Conservation (phyloP, 2,797 vertebrate species). For the Synanceia verrucosa region DNA sequence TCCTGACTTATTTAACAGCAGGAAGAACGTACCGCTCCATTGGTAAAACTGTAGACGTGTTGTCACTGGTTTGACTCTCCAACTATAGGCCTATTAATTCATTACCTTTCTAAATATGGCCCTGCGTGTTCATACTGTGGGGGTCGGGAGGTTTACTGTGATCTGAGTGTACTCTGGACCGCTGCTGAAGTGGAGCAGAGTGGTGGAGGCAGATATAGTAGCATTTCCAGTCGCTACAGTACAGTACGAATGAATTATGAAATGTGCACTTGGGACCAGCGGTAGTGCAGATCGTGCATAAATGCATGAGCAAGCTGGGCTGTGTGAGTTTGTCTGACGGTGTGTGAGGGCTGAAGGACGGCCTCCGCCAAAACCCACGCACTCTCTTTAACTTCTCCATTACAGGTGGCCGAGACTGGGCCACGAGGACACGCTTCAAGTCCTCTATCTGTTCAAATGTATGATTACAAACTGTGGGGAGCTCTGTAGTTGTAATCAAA, state of each 20-base stretch:
- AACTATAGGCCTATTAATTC: no score
- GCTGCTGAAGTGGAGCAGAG: constrained; percentile 58
- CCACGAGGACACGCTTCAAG: constrained; percentile 1
- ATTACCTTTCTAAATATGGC: not conserved
- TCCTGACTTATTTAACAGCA: constrained; percentile 16
- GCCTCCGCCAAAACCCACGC: constrained; percentile 35
- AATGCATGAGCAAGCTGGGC: constrained; percentile 76
- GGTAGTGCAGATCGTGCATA: constrained; percentile 81
- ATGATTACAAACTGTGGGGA: not conserved
- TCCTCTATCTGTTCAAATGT: not conserved
- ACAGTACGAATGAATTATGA: constrained; percentile 83
- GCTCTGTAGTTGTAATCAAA: not conserved
- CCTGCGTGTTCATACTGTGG: not conserved
- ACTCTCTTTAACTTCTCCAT: constrained; percentile 33
- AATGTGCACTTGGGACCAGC: constrained; percentile 72
- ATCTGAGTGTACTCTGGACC: constrained; percentile 37
- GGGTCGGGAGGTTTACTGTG: constrained; percentile 39
- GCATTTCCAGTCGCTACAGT: constrained; percentile 75
- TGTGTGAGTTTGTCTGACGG: constrained; percentile 59
- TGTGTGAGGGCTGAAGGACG: constrained; percentile 55
- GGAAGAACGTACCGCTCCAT: not conserved
- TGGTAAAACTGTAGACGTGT: not conserved
- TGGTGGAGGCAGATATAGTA: constrained; percentile 66
- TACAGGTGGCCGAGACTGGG: constrained; percentile 30
- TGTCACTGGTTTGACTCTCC: not conserved